phyloP scores from a whole-genome alignment of 92 coral and sea anemone species.

The Scolanthus callimorphus region DNA sequence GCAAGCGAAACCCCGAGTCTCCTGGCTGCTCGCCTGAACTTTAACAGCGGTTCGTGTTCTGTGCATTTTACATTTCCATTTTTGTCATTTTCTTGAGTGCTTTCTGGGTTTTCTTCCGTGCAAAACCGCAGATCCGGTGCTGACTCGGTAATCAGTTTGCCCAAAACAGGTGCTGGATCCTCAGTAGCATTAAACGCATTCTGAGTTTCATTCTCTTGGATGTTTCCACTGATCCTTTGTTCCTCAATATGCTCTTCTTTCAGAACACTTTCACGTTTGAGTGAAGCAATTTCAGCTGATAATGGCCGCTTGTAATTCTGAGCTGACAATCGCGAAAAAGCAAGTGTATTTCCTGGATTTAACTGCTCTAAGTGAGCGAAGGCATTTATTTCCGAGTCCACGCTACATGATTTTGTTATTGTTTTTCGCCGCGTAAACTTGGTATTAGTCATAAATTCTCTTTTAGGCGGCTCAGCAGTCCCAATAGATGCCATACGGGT shows the following conservation, averaged over 20 bases:
- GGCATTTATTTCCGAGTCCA: neutral
- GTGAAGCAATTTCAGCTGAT: neutral
- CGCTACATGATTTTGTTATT: neutral
- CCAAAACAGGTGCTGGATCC: neutral
- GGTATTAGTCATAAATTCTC: no score
- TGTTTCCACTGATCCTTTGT: no score
- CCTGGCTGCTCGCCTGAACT: slow-evolving; percentile 66
- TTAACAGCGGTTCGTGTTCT: slow-evolving; percentile 22
- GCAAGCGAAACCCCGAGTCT: slow-evolving; percentile 66
- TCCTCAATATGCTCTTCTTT: neutral
- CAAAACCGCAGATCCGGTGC: neutral
- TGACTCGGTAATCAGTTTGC: neutral
- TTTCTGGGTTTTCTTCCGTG: neutral
- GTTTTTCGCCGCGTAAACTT: neutral
- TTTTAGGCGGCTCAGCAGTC: no score
- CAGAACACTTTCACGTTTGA: neutral
- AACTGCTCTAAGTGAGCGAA: neutral
- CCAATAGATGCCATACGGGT: no score
- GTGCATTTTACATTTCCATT: neutral
- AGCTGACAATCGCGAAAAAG: neutral
- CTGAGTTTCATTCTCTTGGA: no score
- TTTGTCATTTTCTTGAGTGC: neutral
- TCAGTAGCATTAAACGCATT: neutral
- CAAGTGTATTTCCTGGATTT: neutral
- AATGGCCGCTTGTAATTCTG: neutral